Percentiles rank a stretch among this genome's conserved stretches.
Conservation (phyloP, 2,113 vertebrate genomes). For the Pao palembangensis region DNA sequence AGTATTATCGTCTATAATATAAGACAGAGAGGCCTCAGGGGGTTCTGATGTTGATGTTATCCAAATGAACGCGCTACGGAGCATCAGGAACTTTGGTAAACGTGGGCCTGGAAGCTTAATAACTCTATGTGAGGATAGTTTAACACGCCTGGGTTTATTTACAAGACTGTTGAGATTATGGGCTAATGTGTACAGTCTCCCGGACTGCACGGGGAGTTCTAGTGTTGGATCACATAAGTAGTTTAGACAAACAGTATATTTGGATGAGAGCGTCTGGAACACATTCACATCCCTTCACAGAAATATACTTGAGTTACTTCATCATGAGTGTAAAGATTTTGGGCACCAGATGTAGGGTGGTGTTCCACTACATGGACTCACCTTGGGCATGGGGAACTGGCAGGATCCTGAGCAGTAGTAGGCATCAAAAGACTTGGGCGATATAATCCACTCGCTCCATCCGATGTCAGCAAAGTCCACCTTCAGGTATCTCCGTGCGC, state of each 20-base stretch:
- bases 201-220: not conserved
- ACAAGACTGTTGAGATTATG: not conserved
- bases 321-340: not conserved
- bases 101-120: not conserved
- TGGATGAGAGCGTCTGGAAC: not conserved
- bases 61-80: slow-evolving; percentile 4
- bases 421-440: slow-evolving; percentile 93
- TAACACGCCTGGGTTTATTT: not conserved
- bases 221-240: not conserved
- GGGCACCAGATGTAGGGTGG: not conserved
- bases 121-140: not conserved
- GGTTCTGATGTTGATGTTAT: slow-evolving; percentile 17
- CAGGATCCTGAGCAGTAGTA: slow-evolving; percentile 95
- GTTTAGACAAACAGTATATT: not conserved
- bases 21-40: slow-evolving; percentile 16
- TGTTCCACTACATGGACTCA: slow-evolving; percentile 49
- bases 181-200: not conserved
- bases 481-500: slow-evolving; percentile 88
- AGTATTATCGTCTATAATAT: slow-evolving; percentile 19
- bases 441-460: slow-evolving; percentile 99
- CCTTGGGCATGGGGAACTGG: slow-evolving; percentile 99
- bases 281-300: not conserved
- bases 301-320: not conserved
- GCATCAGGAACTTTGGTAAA: slow-evolving; percentile 4
- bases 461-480: slow-evolving; percentile 98